Evolutionary conservation across 1,140 invertebrate species (phyloP).

Genomic region (Vanessa atalanta): DNA sequence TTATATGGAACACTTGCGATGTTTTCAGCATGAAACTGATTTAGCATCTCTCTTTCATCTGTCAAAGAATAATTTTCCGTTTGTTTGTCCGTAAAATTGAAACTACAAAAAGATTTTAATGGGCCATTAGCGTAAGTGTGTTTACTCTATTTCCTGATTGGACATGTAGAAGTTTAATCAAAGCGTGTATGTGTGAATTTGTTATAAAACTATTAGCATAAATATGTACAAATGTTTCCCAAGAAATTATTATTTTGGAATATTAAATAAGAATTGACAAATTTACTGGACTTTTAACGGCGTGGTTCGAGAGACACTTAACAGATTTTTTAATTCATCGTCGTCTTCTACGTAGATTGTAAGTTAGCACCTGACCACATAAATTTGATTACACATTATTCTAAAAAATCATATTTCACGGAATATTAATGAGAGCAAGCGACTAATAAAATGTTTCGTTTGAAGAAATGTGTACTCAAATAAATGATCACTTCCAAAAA

Average conservation of each 20-base stretch:
- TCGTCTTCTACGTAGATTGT: neutral
- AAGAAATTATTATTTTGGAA: neutral
- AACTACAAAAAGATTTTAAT: conserved; percentile 7
- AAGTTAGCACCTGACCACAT: conserved; percentile 1
- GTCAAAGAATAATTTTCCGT: neutral
- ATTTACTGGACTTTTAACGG: neutral
- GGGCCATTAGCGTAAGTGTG: neutral
- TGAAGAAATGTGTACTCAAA: conserved; percentile 1
- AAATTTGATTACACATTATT: conserved; percentile 13
- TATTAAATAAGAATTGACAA: neutral
- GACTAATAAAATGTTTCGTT: conserved; percentile 23
- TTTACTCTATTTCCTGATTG: neutral
- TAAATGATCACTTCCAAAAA: neutral
- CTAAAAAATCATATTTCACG: conserved; percentile 8
- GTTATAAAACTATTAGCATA: neutral
- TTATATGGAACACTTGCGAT: neutral
- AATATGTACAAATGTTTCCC: neutral
- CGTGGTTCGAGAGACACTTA: neutral
- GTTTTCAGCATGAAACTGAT: neutral
- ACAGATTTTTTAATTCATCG: neutral
- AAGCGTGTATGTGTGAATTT: neutral
- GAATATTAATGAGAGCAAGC: conserved; percentile 1
- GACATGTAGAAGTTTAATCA: neutral
- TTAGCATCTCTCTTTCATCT: conserved; percentile 6
- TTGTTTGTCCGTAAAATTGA: neutral